Percentiles rank a stretch among this genome's conserved stretches.
Conservation (phyloP, 1,140 invertebrate species). For the Littorina saxatilis region DNA sequence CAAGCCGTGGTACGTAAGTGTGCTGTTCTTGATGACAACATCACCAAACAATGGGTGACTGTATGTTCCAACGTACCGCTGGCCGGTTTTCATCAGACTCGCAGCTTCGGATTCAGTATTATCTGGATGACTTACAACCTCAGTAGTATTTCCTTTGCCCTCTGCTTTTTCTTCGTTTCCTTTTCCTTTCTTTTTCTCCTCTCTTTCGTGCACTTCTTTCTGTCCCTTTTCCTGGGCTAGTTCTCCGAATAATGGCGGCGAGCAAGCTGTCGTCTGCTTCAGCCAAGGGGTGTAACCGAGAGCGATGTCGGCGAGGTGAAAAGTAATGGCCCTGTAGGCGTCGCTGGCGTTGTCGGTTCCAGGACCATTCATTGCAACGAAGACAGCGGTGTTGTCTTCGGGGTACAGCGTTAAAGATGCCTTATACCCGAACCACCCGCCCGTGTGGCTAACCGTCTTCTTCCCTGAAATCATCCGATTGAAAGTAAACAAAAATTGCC, state of each 20-base stretch:
- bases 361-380: background rate
- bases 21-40: background rate
- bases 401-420: background rate
- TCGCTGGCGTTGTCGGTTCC: background rate
- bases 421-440: slow-evolving; percentile 19
- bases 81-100: background rate
- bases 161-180: too few species aligned
- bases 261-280: background rate
- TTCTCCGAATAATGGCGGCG: background rate
- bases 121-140: too few species aligned
- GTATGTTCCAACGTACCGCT: background rate
- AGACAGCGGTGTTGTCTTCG: slow-evolving; percentile 4
- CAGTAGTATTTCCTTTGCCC: too few species aligned
- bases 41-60: background rate
- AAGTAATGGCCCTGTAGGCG: slow-evolving; percentile 5
- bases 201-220: background rate
- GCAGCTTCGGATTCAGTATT: too few species aligned
- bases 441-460: background rate
- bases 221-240: background rate
- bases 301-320: slow-evolving; percentile 8
- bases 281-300: slow-evolving; percentile 28
- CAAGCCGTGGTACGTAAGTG: background rate
- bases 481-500: slow-evolving; percentile 3
- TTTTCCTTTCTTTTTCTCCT: background rate
- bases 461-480: background rate